Evolutionary conservation across 2,888 invertebrate species (phyloP).

Genomic region (Lampropteryx suffumata): DNA sequence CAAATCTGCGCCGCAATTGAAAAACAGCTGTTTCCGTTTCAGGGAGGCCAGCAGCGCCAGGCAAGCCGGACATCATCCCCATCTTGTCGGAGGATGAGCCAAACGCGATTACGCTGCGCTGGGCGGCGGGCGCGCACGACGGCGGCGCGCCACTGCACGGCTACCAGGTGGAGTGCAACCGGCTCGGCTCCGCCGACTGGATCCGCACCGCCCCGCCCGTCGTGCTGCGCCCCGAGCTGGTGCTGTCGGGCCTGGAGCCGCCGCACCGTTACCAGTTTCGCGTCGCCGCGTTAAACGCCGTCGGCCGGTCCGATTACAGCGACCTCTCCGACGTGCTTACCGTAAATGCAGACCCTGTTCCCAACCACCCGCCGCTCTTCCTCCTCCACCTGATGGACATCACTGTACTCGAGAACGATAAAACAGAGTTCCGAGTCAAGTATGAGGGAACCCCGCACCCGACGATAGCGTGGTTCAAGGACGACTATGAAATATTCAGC

Average conservation of each 20-base stretch:
- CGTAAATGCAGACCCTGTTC: constrained; percentile 87
- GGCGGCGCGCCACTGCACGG: constrained; percentile 94
- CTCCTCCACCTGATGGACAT: constrained; percentile 86
- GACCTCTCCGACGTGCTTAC: constrained; percentile 93
- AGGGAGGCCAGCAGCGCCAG: constrained; percentile 91
- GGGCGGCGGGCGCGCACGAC: constrained; percentile 91
- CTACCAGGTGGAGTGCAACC: constrained; percentile 88
- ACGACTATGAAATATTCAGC: constrained; percentile 94
- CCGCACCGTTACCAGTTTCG: constrained; percentile 96
- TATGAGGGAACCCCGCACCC: constrained; percentile 91
- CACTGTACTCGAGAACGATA: constrained; percentile 90
- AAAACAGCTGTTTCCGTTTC: constrained; percentile 49
- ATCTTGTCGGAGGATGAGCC: constrained; percentile 87
- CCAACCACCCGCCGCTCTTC: constrained; percentile 87
- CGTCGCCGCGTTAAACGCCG: constrained; percentile 94
- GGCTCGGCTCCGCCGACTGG: constrained; percentile 91
- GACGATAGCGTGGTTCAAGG: constrained; percentile 93
- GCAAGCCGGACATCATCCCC: constrained; percentile 91
- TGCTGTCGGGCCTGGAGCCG: constrained; percentile 91
- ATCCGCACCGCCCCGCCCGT: constrained; percentile 89
- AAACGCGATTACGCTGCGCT: constrained; percentile 91
- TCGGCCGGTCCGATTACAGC: constrained; percentile 93
- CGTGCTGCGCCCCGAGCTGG: constrained; percentile 88
- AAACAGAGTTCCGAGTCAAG: constrained; percentile 90
- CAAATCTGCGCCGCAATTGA: constrained; percentile 25